A percentile compares a stretch with the other conserved stretches of the same genome.
Conservation (phyloP, 2,797 vertebrate genomes). For the Spondyliosoma cantharus region DNA sequence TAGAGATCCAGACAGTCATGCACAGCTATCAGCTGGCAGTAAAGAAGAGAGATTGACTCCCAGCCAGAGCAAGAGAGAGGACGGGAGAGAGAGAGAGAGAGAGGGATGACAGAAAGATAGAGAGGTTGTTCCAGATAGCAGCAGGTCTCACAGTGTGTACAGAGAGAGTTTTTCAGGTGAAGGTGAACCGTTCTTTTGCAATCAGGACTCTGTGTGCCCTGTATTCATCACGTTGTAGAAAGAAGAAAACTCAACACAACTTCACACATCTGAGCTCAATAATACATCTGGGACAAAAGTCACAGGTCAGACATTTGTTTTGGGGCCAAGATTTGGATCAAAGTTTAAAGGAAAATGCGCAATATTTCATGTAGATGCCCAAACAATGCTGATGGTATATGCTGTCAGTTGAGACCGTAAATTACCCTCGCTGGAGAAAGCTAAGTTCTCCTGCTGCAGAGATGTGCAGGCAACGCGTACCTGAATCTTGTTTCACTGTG, state of each 20-base stretch:
- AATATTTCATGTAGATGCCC: no score
- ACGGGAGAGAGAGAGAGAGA: slow-evolving; percentile 31
- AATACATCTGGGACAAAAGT: not conserved
- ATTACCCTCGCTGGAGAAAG: no score
- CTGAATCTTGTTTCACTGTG: no score
- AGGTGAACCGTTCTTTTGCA: slow-evolving; percentile 74
- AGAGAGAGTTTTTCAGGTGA: slow-evolving; percentile 73
- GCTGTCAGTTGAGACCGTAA: no score
- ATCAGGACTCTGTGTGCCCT: slow-evolving; percentile 50
- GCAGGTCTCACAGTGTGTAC: slow-evolving; percentile 76
- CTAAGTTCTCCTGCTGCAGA: no score
- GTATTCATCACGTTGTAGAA: slow-evolving; percentile 15
- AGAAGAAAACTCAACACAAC: slow-evolving; percentile 16
- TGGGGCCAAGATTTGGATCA: not conserved
- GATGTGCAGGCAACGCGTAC: no score
- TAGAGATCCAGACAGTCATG: slow-evolving; percentile 78
- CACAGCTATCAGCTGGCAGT: slow-evolving; percentile 77
- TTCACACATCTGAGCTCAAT: not conserved
- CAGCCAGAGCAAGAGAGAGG: slow-evolving; percentile 52
- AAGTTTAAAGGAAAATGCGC: no score
- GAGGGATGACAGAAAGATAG: slow-evolving; percentile 74
- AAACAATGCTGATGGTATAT: no score
- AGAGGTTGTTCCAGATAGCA: slow-evolving; percentile 79
- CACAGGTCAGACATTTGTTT: not conserved
- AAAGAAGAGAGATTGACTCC: slow-evolving; percentile 74